Conservation (phyloP, 2,113 vertebrate genomes). For the Petaurus breviceps region DNA sequence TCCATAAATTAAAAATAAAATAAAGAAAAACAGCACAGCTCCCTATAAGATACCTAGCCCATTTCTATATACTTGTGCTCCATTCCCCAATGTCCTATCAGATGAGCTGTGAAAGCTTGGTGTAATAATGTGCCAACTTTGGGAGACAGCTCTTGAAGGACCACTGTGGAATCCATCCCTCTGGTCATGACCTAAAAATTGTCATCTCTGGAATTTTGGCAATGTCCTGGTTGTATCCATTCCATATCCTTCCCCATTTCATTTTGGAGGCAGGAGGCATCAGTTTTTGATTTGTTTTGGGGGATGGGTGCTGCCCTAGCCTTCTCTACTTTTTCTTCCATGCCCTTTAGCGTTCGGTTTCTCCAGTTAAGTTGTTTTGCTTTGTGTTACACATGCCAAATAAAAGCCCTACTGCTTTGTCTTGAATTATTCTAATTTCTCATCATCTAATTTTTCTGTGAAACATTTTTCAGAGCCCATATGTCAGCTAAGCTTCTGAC, state of each 20-base stretch:
- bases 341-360: background rate
- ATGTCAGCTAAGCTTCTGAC: slow-evolving; percentile 78
- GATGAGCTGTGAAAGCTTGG: no score
- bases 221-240: background rate
- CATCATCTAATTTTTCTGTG: background rate
- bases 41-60: no score
- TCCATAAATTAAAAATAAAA: no score
- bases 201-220: background rate
- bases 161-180: background rate
- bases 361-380: background rate
- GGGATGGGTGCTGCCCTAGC: background rate
- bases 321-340: background rate
- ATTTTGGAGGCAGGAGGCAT: background rate
- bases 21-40: no score
- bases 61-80: no score
- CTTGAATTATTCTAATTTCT: background rate
- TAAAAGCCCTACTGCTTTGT: background rate
- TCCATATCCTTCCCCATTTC: background rate
- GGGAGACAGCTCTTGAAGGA: background rate
- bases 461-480: slow-evolving; percentile 67
- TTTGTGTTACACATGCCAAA: background rate
- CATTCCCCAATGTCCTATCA: no score
- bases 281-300: background rate
- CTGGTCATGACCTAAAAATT: background rate
- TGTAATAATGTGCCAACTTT: no score